phyloP scores from a whole-genome alignment of 2,113 vertebrate genomes.

The Cottus gobio region DNA sequence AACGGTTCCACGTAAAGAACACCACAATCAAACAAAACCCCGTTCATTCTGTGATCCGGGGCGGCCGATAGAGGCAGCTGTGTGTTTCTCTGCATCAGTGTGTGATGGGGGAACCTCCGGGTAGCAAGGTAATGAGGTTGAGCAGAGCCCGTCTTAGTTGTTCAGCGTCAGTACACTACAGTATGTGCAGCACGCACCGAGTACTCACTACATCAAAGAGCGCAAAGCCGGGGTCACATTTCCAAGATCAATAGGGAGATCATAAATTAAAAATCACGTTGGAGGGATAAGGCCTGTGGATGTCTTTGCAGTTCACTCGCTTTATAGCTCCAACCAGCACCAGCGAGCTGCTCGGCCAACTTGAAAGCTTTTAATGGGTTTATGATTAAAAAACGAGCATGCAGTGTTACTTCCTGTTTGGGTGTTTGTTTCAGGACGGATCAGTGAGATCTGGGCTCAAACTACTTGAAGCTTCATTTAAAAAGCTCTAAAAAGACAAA shows the following conservation, averaged over 20 bases:
- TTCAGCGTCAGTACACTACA: conserved; percentile 45
- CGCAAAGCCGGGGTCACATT: conserved; percentile 39
- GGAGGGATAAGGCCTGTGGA: conserved; percentile 38
- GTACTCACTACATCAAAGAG: conserved; percentile 69
- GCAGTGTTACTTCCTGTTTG: background rate
- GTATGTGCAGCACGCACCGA: conserved; percentile 47
- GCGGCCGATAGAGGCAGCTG: conserved; percentile 30
- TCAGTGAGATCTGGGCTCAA: background rate
- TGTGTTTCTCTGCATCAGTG: conserved; percentile 50
- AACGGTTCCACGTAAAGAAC: conserved; percentile 22
- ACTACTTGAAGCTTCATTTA: background rate
- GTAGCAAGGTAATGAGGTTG: conserved; percentile 64
- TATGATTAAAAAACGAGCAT: background rate
- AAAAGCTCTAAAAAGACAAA: background rate
- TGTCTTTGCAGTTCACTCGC: conserved; percentile 33
- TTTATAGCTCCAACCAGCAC: conserved; percentile 7
- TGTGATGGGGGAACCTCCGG: conserved; percentile 58
- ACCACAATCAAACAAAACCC: conserved; percentile 22
- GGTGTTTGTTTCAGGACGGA: conserved; percentile 2
- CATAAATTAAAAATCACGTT: conserved; percentile 75
- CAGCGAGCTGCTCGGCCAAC: conserved; percentile 11
- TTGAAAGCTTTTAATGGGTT: conserved; percentile 26
- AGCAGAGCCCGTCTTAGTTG: conserved; percentile 56
- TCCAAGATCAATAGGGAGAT: conserved; percentile 68
- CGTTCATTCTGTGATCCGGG: conserved; percentile 42